phyloP scores from a whole-genome alignment of 2,888 invertebrate genomes.

The Athrips mouffetella region DNA sequence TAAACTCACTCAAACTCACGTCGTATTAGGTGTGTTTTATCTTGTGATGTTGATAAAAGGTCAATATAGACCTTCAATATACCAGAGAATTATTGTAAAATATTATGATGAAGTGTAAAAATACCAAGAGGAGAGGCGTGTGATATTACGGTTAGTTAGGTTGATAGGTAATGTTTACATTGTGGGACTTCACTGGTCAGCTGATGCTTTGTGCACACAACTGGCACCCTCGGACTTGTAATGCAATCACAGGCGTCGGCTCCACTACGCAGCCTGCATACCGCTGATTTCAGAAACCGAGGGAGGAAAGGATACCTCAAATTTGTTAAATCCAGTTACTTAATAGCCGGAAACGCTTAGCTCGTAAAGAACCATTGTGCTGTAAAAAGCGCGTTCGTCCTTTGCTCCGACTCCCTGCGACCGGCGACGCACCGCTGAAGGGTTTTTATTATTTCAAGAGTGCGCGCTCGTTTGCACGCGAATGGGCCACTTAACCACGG shows the following conservation, averaged over 20 bases:
- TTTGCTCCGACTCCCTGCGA: constrained; percentile 17
- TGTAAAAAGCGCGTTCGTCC: constrained; percentile 22
- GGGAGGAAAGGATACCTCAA: constrained; percentile 4
- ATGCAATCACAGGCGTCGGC: constrained; percentile 47
- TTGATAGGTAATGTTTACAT: constrained; percentile 57
- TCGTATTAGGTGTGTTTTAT: too few species aligned
- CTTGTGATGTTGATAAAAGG: too few species aligned
- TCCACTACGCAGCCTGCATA: constrained; percentile 36
- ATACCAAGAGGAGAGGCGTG: constrained; percentile 28
- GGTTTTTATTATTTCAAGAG: constrained; percentile 77
- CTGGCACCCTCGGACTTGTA: constrained; percentile 40
- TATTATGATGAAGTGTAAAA: too few species aligned
- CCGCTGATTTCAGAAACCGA: constrained; percentile 8
- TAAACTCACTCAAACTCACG: too few species aligned
- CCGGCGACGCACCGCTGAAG: constrained; percentile 50
- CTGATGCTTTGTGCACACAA: constrained; percentile 60
- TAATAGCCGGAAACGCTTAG: constrained; percentile 15
- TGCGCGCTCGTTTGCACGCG: constrained; percentile 78
- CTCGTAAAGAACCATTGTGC: constrained; percentile 13
- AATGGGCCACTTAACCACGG: constrained; percentile 79
- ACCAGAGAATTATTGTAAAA: not conserved
- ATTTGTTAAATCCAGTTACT: constrained; percentile 8
- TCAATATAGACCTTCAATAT: not conserved
- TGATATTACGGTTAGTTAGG: constrained; percentile 64
- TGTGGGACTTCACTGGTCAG: constrained; percentile 52